A percentile compares a stretch with the other conserved stretches of the same genome.
Conservation (phyloP, 2,888 invertebrate species). For the Folsomia candida region DNA sequence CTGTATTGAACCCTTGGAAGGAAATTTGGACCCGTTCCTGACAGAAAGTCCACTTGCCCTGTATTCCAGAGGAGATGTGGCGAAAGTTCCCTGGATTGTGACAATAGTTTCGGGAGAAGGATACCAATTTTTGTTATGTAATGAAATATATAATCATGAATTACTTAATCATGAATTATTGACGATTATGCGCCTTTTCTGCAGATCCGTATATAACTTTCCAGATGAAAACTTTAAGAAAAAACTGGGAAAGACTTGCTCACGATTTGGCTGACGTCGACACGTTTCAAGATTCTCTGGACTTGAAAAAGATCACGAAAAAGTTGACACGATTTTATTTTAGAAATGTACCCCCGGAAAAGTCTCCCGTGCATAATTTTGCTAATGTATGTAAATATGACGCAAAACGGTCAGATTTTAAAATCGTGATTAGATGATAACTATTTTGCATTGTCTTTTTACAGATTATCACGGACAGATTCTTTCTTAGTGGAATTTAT, state of each 20-base stretch:
- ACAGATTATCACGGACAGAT: conserved; percentile 41
- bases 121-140: conserved; percentile 32
- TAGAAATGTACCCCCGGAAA: conserved; percentile 22
- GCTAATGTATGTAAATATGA: conserved; percentile 24
- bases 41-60: conserved; percentile 31
- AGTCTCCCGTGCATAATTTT: conserved; percentile 19
- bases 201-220: conserved; percentile 23
- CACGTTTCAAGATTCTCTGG: conserved; percentile 23
- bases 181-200: no score
- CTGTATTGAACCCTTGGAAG: conserved; percentile 23
- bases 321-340: conserved; percentile 34
- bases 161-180: neutral
- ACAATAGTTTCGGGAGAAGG: conserved; percentile 31
- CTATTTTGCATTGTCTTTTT: neutral
- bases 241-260: conserved; percentile 34
- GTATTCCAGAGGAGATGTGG: conserved; percentile 30
- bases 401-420: neutral
- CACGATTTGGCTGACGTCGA: conserved; percentile 33
- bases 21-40: conserved; percentile 32
- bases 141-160: neutral
- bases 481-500: conserved; percentile 36
- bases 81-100: conserved; percentile 31
- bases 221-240: conserved; percentile 16
- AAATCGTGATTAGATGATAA: neutral
- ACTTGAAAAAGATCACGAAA: conserved; percentile 22